These are phyloP conservation scores for Dasysyrphus tricinctus DNA, from an alignment of 2,888 invertebrate species.

Conservation along the genomic window DNA sequence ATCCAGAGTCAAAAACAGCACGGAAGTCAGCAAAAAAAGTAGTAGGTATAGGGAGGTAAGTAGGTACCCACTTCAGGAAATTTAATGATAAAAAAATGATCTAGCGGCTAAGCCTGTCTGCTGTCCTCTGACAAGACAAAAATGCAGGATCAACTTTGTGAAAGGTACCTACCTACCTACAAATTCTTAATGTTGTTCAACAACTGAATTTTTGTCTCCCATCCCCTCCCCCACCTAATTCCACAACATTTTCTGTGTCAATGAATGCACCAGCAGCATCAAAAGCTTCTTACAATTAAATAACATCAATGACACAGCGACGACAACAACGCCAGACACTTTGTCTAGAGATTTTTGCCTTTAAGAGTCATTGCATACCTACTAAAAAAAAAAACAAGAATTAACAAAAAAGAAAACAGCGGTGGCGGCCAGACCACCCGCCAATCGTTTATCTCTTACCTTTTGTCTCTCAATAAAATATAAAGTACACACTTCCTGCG, in stretches of 20 bases:
- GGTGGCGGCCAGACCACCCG: slow-evolving; percentile 37
- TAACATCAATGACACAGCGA: slow-evolving; percentile 18
- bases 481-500: slow-evolving; percentile 57
- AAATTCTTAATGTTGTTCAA: not conserved
- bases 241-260: slow-evolving; percentile 32
- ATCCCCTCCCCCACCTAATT: not conserved
- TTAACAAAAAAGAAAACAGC: slow-evolving; percentile 9
- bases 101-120: not conserved
- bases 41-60: no score
- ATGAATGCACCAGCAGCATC: slow-evolving; percentile 23
- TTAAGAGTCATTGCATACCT: slow-evolving; percentile 18
- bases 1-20: no score
- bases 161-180: no score
- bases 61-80: no score
- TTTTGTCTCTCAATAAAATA: slow-evolving; percentile 24
- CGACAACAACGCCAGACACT: slow-evolving; percentile 11
- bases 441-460: slow-evolving; percentile 55
- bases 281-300: slow-evolving; percentile 35
- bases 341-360: slow-evolving; percentile 28
- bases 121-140: not conserved
- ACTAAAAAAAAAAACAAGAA: slow-evolving; percentile 10
- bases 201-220: not conserved
- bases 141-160: not conserved
- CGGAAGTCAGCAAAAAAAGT: no score
- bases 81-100: no score